A percentile compares a stretch with the other conserved stretches of the same genome.
Conservation (phyloP, 2,888 invertebrate genomes). For the Archips xylosteana region DNA sequence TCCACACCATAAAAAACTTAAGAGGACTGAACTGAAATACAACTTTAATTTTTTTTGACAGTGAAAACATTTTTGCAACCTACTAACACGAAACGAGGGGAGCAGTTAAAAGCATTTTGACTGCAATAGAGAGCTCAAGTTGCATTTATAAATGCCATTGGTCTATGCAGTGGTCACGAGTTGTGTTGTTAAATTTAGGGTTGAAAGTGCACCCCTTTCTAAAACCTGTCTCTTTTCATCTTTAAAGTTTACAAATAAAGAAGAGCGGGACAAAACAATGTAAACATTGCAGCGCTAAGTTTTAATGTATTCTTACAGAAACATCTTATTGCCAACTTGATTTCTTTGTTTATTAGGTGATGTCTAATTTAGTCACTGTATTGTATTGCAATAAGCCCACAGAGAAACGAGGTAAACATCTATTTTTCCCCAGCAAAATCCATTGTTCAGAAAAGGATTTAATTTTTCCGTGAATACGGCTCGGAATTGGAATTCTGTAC, state of each 20-base stretch:
- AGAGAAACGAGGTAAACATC: no score
- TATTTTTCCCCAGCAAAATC: no score
- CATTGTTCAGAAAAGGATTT: no score
- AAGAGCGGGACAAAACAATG: not conserved
- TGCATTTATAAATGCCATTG: slow-evolving; percentile 15
- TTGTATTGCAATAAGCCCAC: no score
- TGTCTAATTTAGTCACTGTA: no score
- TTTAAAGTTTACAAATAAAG: not conserved
- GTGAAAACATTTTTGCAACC: not conserved
- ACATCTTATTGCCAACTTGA: no score
- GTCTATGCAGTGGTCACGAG: not conserved
- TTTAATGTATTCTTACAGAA: no score
- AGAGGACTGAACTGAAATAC: no score
- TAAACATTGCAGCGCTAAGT: no score
- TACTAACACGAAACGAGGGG: not conserved
- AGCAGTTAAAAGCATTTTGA: slow-evolving; percentile 19
- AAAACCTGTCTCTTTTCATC: not conserved
- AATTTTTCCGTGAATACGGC: not conserved
- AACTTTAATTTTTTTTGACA: not conserved
- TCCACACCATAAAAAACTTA: no score
- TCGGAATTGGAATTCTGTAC: not conserved
- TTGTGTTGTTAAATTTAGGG: slow-evolving; percentile 25
- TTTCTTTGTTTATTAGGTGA: no score
- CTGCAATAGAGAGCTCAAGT: slow-evolving; percentile 1
- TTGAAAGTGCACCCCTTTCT: slow-evolving; percentile 15